A percentile compares a stretch with the other conserved stretches of the same genome.
Evolutionary conservation across 2,888 invertebrate species (phyloP).

Genomic region (Chrysolina americana): DNA sequence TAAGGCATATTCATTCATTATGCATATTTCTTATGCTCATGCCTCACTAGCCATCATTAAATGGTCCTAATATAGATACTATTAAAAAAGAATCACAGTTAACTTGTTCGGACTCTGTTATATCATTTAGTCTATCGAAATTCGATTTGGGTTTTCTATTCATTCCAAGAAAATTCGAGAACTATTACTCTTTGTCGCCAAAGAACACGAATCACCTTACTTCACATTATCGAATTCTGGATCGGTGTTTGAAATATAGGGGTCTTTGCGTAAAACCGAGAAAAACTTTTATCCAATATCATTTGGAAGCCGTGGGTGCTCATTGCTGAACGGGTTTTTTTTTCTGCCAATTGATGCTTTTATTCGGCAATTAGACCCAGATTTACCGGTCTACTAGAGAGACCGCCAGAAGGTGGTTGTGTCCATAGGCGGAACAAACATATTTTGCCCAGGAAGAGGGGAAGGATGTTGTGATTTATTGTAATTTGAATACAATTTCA

Average conservation of each 20-base stretch:
- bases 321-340: constrained; percentile 39
- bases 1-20: too few species aligned
- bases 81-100: too few species aligned
- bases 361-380: constrained; percentile 47
- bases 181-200: constrained; percentile 37
- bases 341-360: constrained; percentile 43
- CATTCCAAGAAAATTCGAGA: constrained; percentile 22
- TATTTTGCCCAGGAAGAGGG: background rate
- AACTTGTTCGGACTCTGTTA: too few species aligned
- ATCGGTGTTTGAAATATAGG: constrained; percentile 34
- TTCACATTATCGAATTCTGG: constrained; percentile 16
- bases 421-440: constrained; percentile 21
- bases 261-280: constrained; percentile 32
- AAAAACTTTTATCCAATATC: constrained; percentile 36
- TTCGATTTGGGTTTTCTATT: constrained; percentile 3
- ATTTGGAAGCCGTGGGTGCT: constrained; percentile 28
- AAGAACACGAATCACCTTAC: background rate
- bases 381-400: constrained; percentile 40
- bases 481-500: too few species aligned
- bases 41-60: too few species aligned
- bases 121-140: background rate
- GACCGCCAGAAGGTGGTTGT: constrained; percentile 26
- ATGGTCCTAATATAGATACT: too few species aligned
- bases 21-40: too few species aligned
- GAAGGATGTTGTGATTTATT: too few species aligned